phyloP scores from a whole-genome alignment of 2,113 vertebrate species.

The Pollachius pollachius region DNA sequence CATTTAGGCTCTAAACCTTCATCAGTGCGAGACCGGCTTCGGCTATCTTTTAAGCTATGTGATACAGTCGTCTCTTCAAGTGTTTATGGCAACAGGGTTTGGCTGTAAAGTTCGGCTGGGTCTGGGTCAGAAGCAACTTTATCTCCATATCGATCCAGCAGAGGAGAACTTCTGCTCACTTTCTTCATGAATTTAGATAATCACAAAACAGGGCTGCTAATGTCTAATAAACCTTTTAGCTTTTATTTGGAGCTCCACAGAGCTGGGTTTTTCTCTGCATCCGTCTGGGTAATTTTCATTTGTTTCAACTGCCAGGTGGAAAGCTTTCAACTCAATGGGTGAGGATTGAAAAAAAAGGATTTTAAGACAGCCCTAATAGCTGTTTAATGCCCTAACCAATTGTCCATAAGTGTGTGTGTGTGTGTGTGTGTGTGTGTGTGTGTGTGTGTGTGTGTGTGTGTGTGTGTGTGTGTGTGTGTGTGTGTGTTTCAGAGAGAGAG shows the following conservation, averaged over 20 bases:
- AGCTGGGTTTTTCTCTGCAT: conserved; percentile 44
- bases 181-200: no score
- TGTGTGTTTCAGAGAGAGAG: background rate
- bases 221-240: conserved; percentile 28
- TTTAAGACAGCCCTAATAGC: conserved; percentile 25
- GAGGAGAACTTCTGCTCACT: no score
- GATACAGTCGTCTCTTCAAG: no score
- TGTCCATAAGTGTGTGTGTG: background rate
- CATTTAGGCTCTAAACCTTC: no score
- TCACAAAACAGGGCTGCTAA: background rate
- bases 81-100: no score
- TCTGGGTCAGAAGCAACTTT: no score
- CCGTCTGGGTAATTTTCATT: conserved; percentile 49
- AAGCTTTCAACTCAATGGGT: conserved; percentile 46
- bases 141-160: no score
- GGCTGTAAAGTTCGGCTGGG: no score
- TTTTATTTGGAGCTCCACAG: conserved; percentile 36
- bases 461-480: background rate
- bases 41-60: no score
- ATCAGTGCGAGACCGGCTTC: no score
- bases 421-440: background rate
- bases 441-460: background rate
- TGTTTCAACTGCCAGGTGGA: conserved; percentile 40
- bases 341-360: conserved; percentile 43
- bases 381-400: conserved; percentile 29